Base-by-base conservation (phyloP, 2,113 vertebrate genomes). In the Gila orcuttii region DNA sequence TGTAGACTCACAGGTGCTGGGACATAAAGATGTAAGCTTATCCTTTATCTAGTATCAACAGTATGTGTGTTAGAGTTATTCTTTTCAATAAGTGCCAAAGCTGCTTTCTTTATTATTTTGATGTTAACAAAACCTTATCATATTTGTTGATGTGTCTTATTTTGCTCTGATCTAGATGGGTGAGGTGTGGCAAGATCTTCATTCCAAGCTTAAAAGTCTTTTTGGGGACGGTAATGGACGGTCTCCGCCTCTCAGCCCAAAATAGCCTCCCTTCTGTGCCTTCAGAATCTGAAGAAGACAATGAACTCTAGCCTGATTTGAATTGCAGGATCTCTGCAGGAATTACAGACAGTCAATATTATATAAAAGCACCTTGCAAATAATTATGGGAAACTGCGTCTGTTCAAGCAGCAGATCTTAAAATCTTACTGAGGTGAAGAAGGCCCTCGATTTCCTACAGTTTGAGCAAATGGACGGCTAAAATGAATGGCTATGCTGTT, bases 1-100 rank as follows among this genome's bases (percentile, higher is more conserved):
- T 47, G 96, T 99, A 77, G 96, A 96, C 93, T 99, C 98, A 3
- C 98, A 99, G 94, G 97, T 98, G 91, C 98, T 98, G 92, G 97
- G 98, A 75, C 98, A 99, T 93, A 93, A 93, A 92, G 98, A 99
- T 97, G 98, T 98, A 86, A 94, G 95, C 52, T 75, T 3, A 71
- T 55, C 9, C 23, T 62, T 60, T 60, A 33, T 47, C 50, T 64
- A 69, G 25, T 39, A 73, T 31, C 33, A 21, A 21, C 47, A 15
- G 19, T 7, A 2, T 69, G 39, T 2, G 19, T 57, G 76, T 33
- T 59, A 36, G 19, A 57, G 50, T 17, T 17, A 36, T 31, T 78
- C 4, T 10, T 78, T 57, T 36, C 7, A 39, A 42, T 11, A 10
- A 13, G 31, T 12, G 76, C 50, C 45, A 57, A 36, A 33, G 15